These are phyloP conservation scores for Rousettus leschenaultii DNA, from an alignment of 2,113 vertebrate species.

Conservation along the genomic window DNA sequence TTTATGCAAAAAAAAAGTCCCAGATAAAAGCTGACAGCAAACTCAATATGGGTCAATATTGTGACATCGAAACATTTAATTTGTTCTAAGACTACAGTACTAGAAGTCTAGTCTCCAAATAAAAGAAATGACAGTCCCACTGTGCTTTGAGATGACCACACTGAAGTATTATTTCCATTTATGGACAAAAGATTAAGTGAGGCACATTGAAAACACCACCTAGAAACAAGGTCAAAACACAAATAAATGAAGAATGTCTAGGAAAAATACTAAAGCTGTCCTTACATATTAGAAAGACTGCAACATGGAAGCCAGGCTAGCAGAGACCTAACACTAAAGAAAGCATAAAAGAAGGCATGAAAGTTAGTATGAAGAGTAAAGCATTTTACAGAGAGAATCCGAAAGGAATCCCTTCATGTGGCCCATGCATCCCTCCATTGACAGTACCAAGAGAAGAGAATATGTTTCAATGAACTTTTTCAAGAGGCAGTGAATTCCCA, in stretches of 20 bases:
- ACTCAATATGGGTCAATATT: conserved; percentile 12
- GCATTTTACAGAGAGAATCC: not conserved
- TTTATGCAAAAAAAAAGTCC: not conserved
- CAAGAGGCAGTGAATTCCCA: not conserved
- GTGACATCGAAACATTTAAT: conserved; percentile 5
- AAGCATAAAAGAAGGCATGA: not conserved
- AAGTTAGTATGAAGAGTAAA: not conserved
- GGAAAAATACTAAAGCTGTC: not conserved
- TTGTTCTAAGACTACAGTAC: not conserved
- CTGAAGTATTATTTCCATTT: not conserved
- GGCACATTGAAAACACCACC: not conserved
- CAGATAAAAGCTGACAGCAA: conserved; percentile 23
- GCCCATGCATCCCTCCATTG: not conserved
- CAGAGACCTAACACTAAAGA: not conserved
- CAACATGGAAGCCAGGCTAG: not conserved
- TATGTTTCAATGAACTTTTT: not conserved
- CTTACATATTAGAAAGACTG: not conserved
- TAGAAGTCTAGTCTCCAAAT: not conserved
- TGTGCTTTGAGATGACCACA: not conserved
- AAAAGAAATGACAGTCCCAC: not conserved
- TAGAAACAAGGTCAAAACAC: not conserved
- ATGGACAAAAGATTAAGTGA: not conserved
- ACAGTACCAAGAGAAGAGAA: not conserved
- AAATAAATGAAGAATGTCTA: not conserved
- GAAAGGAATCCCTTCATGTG: not conserved